These are phyloP conservation scores for Ischnura elegans DNA, from an alignment of 2,888 invertebrate genomes.

Conservation along the genomic window DNA sequence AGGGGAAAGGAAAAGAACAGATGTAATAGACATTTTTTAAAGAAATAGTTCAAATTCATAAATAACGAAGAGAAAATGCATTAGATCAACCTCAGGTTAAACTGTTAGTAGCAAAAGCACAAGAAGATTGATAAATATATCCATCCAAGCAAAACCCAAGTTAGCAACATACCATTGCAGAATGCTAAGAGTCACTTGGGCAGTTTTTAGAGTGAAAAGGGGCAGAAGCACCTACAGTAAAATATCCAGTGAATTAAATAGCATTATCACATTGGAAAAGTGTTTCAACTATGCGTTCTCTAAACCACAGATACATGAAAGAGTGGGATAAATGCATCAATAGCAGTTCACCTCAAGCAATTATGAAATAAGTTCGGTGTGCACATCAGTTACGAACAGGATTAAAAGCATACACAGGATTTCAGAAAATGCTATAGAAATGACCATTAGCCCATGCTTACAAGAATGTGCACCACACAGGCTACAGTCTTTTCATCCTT, in stretches of 20 bases:
- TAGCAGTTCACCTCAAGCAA: not conserved
- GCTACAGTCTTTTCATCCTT: slow-evolving; percentile 43
- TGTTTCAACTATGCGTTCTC: not conserved
- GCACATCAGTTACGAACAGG: not conserved
- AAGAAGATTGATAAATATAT: not conserved
- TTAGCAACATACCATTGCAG: not conserved
- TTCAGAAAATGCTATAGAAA: slow-evolving; percentile 3
- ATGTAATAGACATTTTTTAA: too few species aligned
- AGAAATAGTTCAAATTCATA: too few species aligned
- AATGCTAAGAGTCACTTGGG: not conserved
- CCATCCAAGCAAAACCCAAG: not conserved
- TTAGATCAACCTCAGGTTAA: not conserved
- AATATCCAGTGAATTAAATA: not conserved
- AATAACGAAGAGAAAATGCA: not conserved
- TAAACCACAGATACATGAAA: not conserved
- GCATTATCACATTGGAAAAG: not conserved
- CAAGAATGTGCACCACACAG: slow-evolving; percentile 3
- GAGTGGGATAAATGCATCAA: not conserved
- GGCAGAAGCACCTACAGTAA: not conserved
- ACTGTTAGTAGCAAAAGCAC: slow-evolving; percentile 11
- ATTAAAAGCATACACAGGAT: not conserved
- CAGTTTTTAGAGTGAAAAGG: not conserved
- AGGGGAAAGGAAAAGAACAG: too few species aligned
- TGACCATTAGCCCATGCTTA: slow-evolving; percentile 47
- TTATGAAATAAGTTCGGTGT: not conserved